phyloP scores from a whole-genome alignment of 2,113 vertebrate genomes.

The Strix uralensis region DNA sequence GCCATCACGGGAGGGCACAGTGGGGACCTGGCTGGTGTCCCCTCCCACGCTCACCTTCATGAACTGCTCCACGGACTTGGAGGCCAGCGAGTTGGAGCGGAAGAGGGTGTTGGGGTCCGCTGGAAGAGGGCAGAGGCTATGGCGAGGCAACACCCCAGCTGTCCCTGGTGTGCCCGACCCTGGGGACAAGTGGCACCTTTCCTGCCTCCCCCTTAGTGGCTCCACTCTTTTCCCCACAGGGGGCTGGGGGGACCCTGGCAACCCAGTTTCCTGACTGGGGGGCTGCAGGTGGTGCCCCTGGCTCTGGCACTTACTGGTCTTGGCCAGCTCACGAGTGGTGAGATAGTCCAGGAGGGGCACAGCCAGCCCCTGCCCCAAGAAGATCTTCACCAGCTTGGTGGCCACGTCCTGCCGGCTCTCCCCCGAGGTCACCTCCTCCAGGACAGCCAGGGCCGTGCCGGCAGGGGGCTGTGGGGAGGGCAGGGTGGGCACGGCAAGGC shows the following conservation, averaged over 20 bases:
- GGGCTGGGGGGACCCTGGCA: neutral
- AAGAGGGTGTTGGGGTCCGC: constrained; percentile 93
- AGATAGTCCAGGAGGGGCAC: constrained; percentile 88
- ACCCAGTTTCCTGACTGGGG: neutral
- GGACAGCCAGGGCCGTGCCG: constrained; percentile 78
- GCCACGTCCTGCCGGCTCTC: constrained; percentile 89
- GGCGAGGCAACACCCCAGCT: accelerated
- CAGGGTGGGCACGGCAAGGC: accelerated
- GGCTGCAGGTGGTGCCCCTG: neutral
- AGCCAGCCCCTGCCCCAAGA: constrained; percentile 84
- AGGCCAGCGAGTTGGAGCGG: constrained; percentile 89
- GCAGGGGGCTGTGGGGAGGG: constrained; percentile 69
- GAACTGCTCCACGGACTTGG: constrained; percentile 92
- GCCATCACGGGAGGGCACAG: accelerated
- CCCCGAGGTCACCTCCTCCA: constrained; percentile 85
- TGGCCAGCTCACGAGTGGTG: constrained; percentile 82
- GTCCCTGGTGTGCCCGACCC: neutral
- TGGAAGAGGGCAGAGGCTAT: constrained; percentile 42
- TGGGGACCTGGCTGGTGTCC: accelerated
- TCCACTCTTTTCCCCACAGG: neutral
- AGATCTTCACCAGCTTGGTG: constrained; percentile 90
- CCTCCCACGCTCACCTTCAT: constrained; percentile 81
- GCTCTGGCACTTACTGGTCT: constrained; percentile 81
- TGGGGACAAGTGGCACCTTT: accelerated
- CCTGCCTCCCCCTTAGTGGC: neutral